Conservation (phyloP, 2,113 vertebrate genomes). For the Oriolus oriolus region DNA sequence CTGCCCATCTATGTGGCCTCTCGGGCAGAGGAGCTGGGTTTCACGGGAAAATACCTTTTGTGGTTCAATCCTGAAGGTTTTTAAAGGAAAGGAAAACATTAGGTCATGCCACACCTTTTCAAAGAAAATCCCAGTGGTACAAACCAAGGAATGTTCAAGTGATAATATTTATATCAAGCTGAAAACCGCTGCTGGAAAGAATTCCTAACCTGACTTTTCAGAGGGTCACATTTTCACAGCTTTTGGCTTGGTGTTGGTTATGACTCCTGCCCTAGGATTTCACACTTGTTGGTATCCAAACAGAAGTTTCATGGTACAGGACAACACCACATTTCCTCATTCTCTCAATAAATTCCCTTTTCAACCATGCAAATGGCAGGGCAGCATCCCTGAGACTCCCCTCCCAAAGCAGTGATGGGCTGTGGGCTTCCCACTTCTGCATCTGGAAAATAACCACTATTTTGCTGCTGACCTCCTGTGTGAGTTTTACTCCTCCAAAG, state of each 20-base stretch:
- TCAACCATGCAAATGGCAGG: not conserved
- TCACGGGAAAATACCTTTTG: not conserved
- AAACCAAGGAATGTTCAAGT: not conserved
- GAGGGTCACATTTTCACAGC: not conserved
- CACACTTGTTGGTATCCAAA: not conserved
- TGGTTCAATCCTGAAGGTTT: not conserved
- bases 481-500: not conserved
- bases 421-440: not conserved
- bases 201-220: not conserved
- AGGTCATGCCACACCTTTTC: not conserved
- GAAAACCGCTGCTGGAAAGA: not conserved
- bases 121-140: not conserved
- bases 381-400: too few species aligned
- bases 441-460: not conserved
- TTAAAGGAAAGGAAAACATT: conserved; percentile 20
- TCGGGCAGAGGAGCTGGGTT: not conserved
- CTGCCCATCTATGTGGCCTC: not conserved
- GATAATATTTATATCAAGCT: not conserved
- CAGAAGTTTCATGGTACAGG: not conserved
- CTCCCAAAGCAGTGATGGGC: rapidly evolving
- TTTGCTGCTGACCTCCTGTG: not conserved
- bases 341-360: not conserved
- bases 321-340: too few species aligned
- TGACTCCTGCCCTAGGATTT: not conserved
- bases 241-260: not conserved